Conservation (phyloP, 2,113 vertebrate genomes). For the Daboia siamensis region DNA sequence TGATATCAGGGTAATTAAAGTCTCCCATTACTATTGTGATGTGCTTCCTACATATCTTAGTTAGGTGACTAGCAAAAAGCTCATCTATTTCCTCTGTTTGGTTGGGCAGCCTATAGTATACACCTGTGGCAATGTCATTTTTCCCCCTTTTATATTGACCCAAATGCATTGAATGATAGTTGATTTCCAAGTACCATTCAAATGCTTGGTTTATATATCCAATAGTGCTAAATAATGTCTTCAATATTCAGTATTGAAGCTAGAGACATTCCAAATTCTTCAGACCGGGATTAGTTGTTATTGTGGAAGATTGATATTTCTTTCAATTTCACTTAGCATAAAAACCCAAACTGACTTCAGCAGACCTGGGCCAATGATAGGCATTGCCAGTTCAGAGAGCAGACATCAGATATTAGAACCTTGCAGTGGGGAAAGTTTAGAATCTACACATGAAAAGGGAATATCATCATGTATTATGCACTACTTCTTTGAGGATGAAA, state of each 20-base stretch:
- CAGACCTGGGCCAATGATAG: neutral
- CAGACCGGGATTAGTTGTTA: neutral
- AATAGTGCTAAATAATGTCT: neutral
- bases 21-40: too few species aligned
- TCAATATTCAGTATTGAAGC: neutral
- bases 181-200: conserved; percentile 5
- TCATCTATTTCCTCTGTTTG: too few species aligned
- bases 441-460: neutral
- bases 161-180: neutral
- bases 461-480: neutral
- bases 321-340: neutral
- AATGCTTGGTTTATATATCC: conserved; percentile 6
- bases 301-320: neutral
- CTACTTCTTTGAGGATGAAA: neutral
- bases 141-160: too few species aligned
- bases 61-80: too few species aligned
- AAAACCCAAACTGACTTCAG: neutral
- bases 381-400: neutral
- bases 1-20: too few species aligned
- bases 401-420: neutral
- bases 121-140: too few species aligned
- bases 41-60: too few species aligned
- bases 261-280: neutral
- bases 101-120: too few species aligned
- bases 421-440: neutral